Percentiles rank a stretch among this genome's conserved stretches.
phyloP scores from a whole-genome alignment of 35 echinoderm and acorn worm species.

The Apostichopus japonicus region DNA sequence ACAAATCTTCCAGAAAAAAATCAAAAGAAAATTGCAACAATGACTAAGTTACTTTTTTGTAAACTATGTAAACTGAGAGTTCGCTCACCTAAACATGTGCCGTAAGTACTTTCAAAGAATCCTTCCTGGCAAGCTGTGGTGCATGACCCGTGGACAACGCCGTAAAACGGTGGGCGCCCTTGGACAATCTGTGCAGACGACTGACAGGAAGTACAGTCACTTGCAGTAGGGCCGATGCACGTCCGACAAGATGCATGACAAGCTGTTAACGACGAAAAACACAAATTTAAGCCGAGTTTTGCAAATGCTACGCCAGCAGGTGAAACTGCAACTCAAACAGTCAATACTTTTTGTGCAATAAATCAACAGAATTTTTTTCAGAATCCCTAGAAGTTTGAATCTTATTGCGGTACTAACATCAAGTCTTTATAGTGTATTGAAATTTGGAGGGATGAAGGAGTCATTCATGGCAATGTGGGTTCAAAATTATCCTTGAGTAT shows the following conservation, averaged over 20 bases:
- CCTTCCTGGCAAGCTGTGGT: slow-evolving; percentile 64
- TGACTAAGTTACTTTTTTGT: neutral
- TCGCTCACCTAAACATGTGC: slow-evolving; percentile 84
- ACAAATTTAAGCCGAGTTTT: too few relatives aligned
- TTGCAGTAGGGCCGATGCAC: slow-evolving; percentile 64
- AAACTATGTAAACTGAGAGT: neutral
- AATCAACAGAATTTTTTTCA: too few relatives aligned
- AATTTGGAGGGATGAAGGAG: too few relatives aligned
- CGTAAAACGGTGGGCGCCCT: slow-evolving; percentile 72
- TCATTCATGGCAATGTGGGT: too few relatives aligned
- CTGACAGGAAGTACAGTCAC: slow-evolving; percentile 84
- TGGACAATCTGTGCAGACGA: slow-evolving; percentile 71
- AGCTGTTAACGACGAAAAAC: slow-evolving; percentile 28
- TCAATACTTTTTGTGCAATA: too few relatives aligned
- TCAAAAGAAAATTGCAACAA: neutral
- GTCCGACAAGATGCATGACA: slow-evolving; percentile 85
- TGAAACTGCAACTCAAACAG: too few relatives aligned
- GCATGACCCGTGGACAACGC: slow-evolving; percentile 69
- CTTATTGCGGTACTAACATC: too few relatives aligned
- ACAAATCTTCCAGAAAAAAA: neutral
- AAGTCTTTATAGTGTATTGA: too few relatives aligned
- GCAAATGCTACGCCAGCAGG: too few relatives aligned
- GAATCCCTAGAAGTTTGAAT: too few relatives aligned
- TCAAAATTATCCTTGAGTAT: too few relatives aligned
- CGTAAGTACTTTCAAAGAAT: slow-evolving; percentile 70